Percentiles rank a stretch among this genome's conserved stretches.
These are phyloP conservation scores for Labeo catla DNA, from an alignment of 2,113 vertebrate species.

Conservation along the genomic window DNA sequence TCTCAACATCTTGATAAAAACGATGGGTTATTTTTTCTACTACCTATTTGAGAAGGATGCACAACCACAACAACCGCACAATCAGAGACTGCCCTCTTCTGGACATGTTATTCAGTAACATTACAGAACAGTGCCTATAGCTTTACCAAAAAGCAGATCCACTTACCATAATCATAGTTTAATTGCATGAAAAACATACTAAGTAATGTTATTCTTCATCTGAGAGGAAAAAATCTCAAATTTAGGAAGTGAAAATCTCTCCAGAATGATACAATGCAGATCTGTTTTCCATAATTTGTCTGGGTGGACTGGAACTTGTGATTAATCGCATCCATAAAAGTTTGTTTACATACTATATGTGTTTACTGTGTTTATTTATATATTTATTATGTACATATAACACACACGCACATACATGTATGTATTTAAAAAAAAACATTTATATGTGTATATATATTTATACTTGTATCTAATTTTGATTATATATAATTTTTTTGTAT, in stretches of 20 bases:
- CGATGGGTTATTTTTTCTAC: neutral
- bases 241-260: neutral
- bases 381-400: too few relatives aligned
- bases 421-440: too few relatives aligned
- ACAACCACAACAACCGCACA: neutral
- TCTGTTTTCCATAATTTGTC: neutral
- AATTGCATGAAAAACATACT: neutral
- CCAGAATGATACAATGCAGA: neutral
- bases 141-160: neutral
- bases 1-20: neutral
- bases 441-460: too few relatives aligned
- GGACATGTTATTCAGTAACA: slow-evolving; percentile 47
- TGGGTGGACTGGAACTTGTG: neutral
- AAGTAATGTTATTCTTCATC: neutral
- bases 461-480: too few relatives aligned
- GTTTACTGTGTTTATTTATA: too few relatives aligned
- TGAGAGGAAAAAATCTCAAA: neutral
- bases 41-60: too few relatives aligned
- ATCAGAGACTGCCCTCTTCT: slow-evolving; percentile 68
- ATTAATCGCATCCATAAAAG: too few relatives aligned
- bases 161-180: neutral
- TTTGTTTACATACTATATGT: too few relatives aligned
- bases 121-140: neutral
- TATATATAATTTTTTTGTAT: too few relatives aligned
- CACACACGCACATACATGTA: too few relatives aligned